Conservation (phyloP, 2,113 vertebrate species). For the Pica pica region DNA sequence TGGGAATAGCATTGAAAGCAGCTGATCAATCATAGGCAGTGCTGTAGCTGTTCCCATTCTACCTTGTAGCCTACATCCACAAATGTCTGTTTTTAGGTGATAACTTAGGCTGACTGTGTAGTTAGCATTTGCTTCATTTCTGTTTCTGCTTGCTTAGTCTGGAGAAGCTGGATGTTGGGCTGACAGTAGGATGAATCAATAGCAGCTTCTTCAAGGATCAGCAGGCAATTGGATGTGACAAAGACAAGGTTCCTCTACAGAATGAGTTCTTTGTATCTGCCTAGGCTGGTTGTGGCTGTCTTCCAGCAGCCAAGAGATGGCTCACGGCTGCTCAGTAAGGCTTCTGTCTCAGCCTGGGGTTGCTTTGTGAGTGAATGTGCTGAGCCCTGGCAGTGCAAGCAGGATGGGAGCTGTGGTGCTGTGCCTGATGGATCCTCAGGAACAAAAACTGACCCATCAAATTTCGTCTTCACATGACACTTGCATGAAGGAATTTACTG, state of each 20-base stretch:
- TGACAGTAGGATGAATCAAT: not conserved
- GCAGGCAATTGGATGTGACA: not conserved
- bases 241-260: not conserved
- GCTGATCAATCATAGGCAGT: not conserved
- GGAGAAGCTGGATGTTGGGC: not conserved
- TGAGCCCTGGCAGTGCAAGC: not conserved
- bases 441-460: not conserved
- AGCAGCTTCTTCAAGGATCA: not conserved
- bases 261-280: not conserved
- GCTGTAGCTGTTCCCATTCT: not conserved
- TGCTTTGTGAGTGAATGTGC: not conserved
- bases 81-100: not conserved
- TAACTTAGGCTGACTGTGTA: not conserved
- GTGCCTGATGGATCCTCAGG: not conserved
- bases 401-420: not conserved
- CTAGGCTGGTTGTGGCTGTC: not conserved
- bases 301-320: not conserved
- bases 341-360: not conserved
- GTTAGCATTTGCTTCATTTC: not conserved
- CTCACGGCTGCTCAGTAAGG: not conserved
- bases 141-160: not conserved
- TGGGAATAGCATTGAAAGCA: not conserved
- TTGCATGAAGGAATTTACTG: not conserved
- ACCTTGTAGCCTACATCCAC: not conserved
- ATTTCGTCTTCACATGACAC: not conserved